These are phyloP conservation scores for Otus scops DNA, from an alignment of 2,797 vertebrate species.

Conservation along the genomic window DNA sequence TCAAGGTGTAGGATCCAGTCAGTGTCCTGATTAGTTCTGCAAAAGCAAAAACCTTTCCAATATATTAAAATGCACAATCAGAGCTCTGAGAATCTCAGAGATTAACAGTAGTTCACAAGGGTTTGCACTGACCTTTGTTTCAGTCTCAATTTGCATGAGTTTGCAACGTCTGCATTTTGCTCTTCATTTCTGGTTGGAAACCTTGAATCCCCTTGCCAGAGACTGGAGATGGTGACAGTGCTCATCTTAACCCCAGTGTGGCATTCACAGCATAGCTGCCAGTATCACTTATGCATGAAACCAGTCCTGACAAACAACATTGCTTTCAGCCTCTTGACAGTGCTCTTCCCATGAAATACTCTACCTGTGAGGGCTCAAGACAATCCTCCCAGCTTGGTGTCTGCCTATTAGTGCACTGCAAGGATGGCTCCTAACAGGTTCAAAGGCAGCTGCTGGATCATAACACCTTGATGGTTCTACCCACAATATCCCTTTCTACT, in stretches of 20 bases:
- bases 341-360: neutral
- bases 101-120: conserved; percentile 48
- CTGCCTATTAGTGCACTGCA: neutral
- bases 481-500: neutral
- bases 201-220: conserved; percentile 39
- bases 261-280: neutral
- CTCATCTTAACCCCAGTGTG: neutral
- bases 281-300: neutral
- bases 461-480: neutral
- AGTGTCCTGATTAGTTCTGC: neutral
- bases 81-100: conserved; percentile 15
- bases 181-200: conserved; percentile 13
- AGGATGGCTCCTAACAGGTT: neutral
- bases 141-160: conserved; percentile 42
- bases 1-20: neutral
- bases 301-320: neutral
- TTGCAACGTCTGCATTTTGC: conserved; percentile 47
- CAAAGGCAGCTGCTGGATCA: neutral
- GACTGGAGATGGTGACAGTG: neutral
- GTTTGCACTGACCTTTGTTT: conserved; percentile 57
- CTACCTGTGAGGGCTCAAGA: neutral
- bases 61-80: conserved; percentile 36
- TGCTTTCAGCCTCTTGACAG: neutral
- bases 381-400: neutral
- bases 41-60: conserved; percentile 8